Evolutionary conservation across 2,113 vertebrate genomes (phyloP).

Genomic region (Pomatostomus ruficeps): DNA sequence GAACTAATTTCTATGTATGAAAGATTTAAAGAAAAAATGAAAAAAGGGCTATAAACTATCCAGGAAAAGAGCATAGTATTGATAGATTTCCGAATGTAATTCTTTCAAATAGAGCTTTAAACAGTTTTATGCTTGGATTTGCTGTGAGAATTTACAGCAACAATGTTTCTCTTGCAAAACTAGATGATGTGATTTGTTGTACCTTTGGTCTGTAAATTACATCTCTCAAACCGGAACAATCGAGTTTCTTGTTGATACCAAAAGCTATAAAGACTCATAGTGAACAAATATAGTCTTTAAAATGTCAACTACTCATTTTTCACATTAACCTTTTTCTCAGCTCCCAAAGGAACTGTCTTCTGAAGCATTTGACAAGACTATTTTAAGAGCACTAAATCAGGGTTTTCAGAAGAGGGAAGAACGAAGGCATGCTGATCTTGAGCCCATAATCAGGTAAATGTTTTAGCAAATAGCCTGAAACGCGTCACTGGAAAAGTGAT

Average conservation of each 20-base stretch:
- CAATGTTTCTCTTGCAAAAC: not conserved
- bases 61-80: not conserved
- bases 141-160: not conserved
- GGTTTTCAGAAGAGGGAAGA: slow-evolving; percentile 82
- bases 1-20: not conserved
- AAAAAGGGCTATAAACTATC: not conserved
- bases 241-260: not conserved
- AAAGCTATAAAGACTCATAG: not conserved
- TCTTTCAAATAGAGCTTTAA: not conserved
- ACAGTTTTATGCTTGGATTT: not conserved
- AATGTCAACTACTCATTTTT: not conserved
- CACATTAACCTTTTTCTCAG: slow-evolving; percentile 58
- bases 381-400: slow-evolving; percentile 86
- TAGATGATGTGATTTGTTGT: not conserved
- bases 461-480: not conserved
- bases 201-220: not conserved
- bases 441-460: slow-evolving; percentile 83
- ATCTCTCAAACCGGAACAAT: not conserved
- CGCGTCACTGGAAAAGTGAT: not conserved
- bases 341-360: slow-evolving; percentile 90
- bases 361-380: slow-evolving; percentile 88
- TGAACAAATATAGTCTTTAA: not conserved
- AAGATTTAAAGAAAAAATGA: not conserved
- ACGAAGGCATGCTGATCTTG: slow-evolving; percentile 77
- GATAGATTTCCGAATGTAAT: not conserved